Base-by-base conservation (phyloP, 1,140 invertebrate species). In the Phymastichus coffea region DNA sequence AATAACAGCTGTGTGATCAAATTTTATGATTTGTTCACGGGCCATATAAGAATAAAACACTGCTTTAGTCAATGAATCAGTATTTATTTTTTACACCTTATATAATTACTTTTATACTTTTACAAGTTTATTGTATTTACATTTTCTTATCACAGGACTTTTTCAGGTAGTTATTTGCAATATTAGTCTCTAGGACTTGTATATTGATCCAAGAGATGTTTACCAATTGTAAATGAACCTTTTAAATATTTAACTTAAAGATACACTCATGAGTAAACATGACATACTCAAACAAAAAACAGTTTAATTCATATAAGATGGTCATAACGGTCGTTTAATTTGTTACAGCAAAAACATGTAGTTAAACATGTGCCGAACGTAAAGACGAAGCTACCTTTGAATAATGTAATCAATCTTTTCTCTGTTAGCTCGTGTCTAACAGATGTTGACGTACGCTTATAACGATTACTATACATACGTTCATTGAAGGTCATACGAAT, bases 81-180 rank as follows among this genome's bases (percentile, higher is more conserved):
- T n/a, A n/a, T 53, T 55, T 35, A 55, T 55, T 44, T 46, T 44
- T 43, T 54, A 44, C 26, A 33, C 41, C 33, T 55, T 55, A 23
- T 55, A 55, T 26, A 55, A 15, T 17, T 26, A 25, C 44, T 20
- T 44, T 17, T 38, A 53, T 43, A 40, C 40, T 43, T 25, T 19
- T n/a, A n/a, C 64, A 72, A 67, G n/a, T n/a, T n/a, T n/a, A n/a
- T n/a, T n/a, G n/a, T n/a, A n/a, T n/a, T n/a, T n/a, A n/a, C n/a
- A n/a, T n/a, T n/a, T 74, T 62, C 48, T 66, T 73, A 76, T 76
- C 74, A 76, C 74, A 76, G 74, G 67, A 67, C 70, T 72, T 72
- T 66, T 57, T 71, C 71, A 75, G 73, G 74, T 75, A 75, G 73
- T 75, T 70, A 74, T 72, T 69, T 44, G 23, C 25, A 66, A 73